Evolutionary conservation across 2,113 vertebrate genomes (phyloP).

Genomic region (Pseudopodoces humilis): DNA sequence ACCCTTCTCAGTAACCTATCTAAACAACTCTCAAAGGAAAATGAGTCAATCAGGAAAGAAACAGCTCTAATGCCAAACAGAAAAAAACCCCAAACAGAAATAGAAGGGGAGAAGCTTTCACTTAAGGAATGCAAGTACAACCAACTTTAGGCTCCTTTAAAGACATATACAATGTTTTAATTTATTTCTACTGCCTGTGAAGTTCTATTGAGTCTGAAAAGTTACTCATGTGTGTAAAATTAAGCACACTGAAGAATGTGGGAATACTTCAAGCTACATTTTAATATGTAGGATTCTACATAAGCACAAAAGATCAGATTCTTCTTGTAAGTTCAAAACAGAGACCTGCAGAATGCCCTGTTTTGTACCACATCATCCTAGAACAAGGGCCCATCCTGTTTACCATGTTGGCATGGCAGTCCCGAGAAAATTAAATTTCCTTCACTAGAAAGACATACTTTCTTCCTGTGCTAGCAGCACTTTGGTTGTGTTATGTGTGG

Average conservation of each 20-base stretch:
- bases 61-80: neutral
- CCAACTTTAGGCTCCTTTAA: neutral
- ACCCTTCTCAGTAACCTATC: constrained; percentile 11
- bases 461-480: neutral
- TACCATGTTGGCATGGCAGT: neutral
- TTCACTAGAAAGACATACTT: neutral
- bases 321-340: neutral
- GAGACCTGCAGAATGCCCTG: neutral
- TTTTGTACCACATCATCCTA: neutral
- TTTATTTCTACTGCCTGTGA: neutral
- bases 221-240: neutral
- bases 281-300: neutral
- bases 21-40: constrained; percentile 28
- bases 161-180: neutral
- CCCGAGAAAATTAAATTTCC: neutral
- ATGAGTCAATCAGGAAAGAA: constrained; percentile 13
- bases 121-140: neutral
- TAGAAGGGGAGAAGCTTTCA: neutral
- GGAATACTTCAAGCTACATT: neutral
- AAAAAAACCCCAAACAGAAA: neutral
- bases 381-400: neutral
- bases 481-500: neutral
- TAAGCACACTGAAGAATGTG: neutral
- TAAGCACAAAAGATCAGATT: neutral
- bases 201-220: neutral